These are phyloP conservation scores for Urocitellus parryii DNA, from an alignment of 2,113 vertebrate species.

Conservation along the genomic window DNA sequence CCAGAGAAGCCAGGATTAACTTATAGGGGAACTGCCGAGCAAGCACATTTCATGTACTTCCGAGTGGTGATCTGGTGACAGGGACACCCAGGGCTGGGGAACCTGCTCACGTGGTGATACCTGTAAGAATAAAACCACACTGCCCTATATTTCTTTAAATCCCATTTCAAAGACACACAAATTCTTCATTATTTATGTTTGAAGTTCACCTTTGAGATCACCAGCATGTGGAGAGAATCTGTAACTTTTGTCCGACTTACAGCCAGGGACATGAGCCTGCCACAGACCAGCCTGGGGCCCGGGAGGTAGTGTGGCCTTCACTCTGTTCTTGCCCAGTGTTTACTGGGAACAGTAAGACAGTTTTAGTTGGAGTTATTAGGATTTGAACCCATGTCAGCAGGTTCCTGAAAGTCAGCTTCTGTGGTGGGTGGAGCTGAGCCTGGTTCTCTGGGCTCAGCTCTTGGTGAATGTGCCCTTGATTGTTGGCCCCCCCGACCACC, in stretches of 20 bases:
- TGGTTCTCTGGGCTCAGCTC: neutral
- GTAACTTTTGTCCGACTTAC: no score
- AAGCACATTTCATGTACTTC: neutral
- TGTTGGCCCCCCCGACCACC: neutral
- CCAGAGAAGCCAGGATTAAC: neutral
- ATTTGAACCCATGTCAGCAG: neutral
- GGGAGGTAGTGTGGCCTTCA: neutral
- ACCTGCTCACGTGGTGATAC: neutral
- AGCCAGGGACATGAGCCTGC: neutral
- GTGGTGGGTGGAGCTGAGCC: neutral
- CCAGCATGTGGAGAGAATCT: neutral
- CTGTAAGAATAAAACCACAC: neutral
- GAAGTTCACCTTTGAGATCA: neutral
- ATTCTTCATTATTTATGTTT: neutral
- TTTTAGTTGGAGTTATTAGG: neutral
- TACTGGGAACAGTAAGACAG: neutral
- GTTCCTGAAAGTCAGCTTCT: neutral
- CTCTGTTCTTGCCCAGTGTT: neutral
- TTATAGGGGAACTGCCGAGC: neutral
- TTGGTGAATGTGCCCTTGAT: neutral
- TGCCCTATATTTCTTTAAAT: neutral
- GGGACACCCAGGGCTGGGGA: neutral
- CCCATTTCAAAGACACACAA: neutral
- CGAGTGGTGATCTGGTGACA: neutral
- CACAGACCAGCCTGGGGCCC: neutral